phyloP scores from a whole-genome alignment of 2,113 vertebrate genomes.

The Micronisus gabar region DNA sequence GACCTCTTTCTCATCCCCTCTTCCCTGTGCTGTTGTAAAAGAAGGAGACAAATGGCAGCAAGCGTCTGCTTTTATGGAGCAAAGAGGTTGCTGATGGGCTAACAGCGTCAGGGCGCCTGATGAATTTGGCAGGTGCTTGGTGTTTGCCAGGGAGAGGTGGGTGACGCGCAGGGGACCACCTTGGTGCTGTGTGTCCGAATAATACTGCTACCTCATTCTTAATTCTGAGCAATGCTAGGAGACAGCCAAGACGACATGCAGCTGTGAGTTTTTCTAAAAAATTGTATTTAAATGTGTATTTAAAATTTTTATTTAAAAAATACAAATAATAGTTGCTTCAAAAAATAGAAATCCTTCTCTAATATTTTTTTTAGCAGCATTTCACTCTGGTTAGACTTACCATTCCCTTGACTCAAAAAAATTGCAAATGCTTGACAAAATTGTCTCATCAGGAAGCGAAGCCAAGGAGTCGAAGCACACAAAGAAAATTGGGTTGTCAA shows the following conservation, averaged over 20 bases:
- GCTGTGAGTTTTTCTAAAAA: neutral
- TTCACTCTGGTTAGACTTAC: neutral
- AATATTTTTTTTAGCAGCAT: neutral
- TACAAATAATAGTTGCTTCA: neutral
- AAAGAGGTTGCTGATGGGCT: neutral
- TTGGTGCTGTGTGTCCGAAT: neutral
- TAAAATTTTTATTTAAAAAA: neutral
- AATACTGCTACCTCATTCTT: neutral
- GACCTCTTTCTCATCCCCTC: neutral
- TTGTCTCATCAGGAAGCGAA: neutral
- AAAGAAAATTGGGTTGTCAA: neutral
- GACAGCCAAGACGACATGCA: neutral
- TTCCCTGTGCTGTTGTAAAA: neutral
- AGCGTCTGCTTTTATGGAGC: neutral
- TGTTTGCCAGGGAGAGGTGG: neutral
- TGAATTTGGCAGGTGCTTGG: neutral
- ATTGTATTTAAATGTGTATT: neutral
- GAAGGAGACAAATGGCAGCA: neutral
- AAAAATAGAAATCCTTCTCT: neutral
- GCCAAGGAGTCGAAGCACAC: neutral
- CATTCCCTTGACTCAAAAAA: neutral
- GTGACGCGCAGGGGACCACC: accelerated
- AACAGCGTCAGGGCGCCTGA: accelerated
- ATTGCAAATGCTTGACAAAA: neutral
- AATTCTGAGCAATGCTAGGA: neutral